phyloP scores from a whole-genome alignment of 2,113 vertebrate species.

The Cygnus atratus region DNA sequence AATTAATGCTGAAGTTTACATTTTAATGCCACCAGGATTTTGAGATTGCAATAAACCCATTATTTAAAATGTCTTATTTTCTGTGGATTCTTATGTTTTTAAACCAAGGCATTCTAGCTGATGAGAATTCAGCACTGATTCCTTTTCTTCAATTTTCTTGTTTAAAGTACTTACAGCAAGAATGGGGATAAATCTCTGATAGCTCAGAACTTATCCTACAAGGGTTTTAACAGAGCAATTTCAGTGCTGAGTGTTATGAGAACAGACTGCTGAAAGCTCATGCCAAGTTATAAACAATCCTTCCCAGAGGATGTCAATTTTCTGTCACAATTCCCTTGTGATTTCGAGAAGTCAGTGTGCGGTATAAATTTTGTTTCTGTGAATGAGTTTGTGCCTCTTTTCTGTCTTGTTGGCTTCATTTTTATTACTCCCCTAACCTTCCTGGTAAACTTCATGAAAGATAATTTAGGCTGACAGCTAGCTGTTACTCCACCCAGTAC shows the following conservation, averaged over 20 bases:
- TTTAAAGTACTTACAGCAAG: not conserved
- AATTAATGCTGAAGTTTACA: not conserved
- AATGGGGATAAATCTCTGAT: not conserved
- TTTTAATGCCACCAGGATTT: not conserved
- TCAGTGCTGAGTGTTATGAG: not conserved
- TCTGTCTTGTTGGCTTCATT: not conserved
- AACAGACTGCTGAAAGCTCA: conserved; percentile 6
- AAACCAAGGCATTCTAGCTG: not conserved
- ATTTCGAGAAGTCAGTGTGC: not conserved
- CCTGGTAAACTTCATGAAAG: not conserved
- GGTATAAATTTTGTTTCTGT: not conserved
- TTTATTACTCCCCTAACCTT: not conserved
- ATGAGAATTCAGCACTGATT: not conserved
- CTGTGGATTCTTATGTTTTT: not conserved
- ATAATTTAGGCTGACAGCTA: conserved; percentile 19
- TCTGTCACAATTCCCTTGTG: not conserved
- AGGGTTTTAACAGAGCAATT: not conserved
- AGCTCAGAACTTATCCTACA: not conserved
- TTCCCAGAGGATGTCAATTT: not conserved
- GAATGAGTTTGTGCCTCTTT: not conserved
- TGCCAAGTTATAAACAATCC: conserved; percentile 23
- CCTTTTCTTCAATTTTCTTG: not conserved
- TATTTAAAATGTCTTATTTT: not conserved
- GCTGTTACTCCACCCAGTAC: not conserved
- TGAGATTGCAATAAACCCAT: not conserved